These are phyloP conservation scores for Rhinella marina DNA, from an alignment of 2,797 vertebrate genomes.

Conservation along the genomic window DNA sequence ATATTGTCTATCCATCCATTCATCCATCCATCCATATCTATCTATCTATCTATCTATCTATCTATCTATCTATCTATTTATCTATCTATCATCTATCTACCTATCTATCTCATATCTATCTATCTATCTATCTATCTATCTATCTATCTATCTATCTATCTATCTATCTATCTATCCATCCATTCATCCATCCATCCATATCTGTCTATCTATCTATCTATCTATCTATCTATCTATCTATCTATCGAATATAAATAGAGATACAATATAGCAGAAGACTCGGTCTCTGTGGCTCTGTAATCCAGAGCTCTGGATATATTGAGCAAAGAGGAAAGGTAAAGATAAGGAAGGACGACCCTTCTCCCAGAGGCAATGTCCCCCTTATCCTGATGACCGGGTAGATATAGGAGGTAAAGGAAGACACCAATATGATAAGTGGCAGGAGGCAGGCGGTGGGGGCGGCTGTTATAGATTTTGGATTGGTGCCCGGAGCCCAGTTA, in stretches of 20 bases:
- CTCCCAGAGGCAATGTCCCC: no score
- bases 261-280: no score
- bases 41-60: not conserved
- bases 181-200: not conserved
- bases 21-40: not conserved
- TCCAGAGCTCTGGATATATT: no score
- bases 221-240: not conserved
- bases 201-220: not conserved
- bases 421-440: no score
- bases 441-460: not conserved
- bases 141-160: not conserved
- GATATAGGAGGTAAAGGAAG: no score
- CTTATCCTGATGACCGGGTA: not conserved
- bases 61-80: constrained; percentile 7
- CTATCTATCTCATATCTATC: not conserved
- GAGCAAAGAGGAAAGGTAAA: no score
- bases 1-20: not conserved
- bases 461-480: not conserved
- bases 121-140: not conserved
- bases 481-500: not conserved
- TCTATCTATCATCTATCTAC: not conserved
- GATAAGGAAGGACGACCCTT: no score
- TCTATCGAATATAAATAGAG: not conserved
- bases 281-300: no score
- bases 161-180: not conserved